A percentile compares a stretch with the other conserved stretches of the same genome.
Conservation (phyloP, 2,797 vertebrate genomes). For the Micromesistius poutassou region DNA sequence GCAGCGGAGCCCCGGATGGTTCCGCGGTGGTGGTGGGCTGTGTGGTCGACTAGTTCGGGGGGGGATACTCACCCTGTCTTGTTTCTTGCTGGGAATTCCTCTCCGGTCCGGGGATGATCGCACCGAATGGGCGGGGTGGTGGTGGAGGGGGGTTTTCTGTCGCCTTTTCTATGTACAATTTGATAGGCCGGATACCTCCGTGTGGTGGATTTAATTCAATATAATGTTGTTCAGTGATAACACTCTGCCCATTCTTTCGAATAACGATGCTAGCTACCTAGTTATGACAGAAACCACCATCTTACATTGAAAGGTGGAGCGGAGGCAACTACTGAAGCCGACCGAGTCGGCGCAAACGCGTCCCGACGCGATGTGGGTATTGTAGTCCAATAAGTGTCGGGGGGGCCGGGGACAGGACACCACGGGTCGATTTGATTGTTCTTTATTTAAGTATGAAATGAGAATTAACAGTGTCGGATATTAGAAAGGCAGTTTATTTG, state of each 20-base stretch:
- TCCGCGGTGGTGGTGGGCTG: no score
- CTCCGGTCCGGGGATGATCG: conserved; percentile 53
- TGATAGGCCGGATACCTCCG: conserved; percentile 30
- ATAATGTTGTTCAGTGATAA: conserved; percentile 41
- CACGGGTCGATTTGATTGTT: background rate
- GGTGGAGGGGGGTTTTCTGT: no score
- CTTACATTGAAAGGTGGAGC: conserved; percentile 61
- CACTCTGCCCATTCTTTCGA: conserved; percentile 44
- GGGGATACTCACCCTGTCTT: conserved; percentile 65
- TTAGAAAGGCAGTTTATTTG: background rate
- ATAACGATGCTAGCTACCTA: conserved; percentile 42
- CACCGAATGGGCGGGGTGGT: conserved; percentile 40
- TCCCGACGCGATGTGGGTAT: background rate
- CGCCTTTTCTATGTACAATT: conserved; percentile 39
- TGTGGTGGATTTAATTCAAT: conserved; percentile 27
- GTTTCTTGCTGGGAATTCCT: conserved; percentile 44
- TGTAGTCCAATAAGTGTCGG: background rate
- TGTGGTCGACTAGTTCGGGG: no score
- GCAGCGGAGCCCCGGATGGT: background rate
- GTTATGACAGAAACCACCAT: conserved; percentile 59
- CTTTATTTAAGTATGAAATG: background rate
- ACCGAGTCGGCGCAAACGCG: conserved; percentile 36
- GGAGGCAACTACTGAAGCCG: conserved; percentile 29
- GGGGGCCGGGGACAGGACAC: background rate
- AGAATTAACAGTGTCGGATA: background rate